These are phyloP conservation scores for Neuroscelio doddi DNA, from an alignment of 2,888 invertebrate species.

Conservation along the genomic window DNA sequence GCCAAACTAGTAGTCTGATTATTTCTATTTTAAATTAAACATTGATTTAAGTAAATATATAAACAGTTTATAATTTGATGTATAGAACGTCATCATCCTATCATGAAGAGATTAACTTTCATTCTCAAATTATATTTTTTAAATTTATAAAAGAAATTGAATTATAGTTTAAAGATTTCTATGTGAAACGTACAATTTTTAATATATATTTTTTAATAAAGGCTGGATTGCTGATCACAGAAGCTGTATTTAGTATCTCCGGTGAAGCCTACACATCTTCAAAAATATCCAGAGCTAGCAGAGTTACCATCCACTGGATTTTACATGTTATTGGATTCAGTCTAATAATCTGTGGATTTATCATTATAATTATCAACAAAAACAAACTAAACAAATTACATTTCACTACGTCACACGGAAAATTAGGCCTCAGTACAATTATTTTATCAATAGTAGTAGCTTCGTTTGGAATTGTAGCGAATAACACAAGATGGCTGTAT, in stretches of 20 bases:
- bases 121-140: no score
- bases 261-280: conserved; percentile 61
- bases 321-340: conserved; percentile 57
- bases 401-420: conserved; percentile 58
- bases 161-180: no score
- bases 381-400: conserved; percentile 47
- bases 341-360: conserved; percentile 57
- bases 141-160: no score
- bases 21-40: no score
- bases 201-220: no score
- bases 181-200: no score
- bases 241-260: conserved; percentile 64
- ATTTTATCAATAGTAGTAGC: conserved; percentile 53
- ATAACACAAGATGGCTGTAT: conserved; percentile 64
- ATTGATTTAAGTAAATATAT: no score
- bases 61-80: no score
- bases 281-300: conserved; percentile 52
- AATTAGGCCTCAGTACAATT: conserved; percentile 60
- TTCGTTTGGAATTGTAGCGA: conserved; percentile 59
- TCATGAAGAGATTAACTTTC: no score
- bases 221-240: no score
- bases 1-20: no score
- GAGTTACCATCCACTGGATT: conserved; percentile 65
- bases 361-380: conserved; percentile 61
- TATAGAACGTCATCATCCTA: no score